phyloP scores from a whole-genome alignment of 1,140 invertebrate species.

The Drosophila orena region DNA sequence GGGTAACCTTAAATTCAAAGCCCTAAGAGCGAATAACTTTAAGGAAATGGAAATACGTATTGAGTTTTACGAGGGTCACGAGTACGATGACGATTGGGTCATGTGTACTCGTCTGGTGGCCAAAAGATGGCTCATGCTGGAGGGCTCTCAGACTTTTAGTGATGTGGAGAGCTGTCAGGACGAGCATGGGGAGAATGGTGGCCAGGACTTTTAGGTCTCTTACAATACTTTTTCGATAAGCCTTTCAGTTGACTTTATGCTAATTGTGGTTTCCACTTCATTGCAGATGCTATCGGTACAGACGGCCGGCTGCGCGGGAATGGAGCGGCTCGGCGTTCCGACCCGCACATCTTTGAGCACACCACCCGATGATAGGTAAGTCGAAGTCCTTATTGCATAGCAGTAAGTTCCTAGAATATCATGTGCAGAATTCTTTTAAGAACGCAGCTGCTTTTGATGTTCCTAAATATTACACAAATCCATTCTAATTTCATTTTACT shows the following conservation, averaged over 20 bases:
- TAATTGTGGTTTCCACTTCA: background rate
- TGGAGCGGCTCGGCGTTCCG: constrained; percentile 88
- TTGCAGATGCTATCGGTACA: constrained; percentile 89
- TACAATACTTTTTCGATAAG: background rate
- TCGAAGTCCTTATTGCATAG: background rate
- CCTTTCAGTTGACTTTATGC: background rate
- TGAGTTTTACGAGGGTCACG: constrained; percentile 8
- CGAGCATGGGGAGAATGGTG: background rate
- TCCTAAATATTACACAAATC: no score
- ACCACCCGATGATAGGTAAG: constrained; percentile 83
- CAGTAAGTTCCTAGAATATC: no score
- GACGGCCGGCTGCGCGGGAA: constrained; percentile 88
- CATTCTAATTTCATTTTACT: constrained; percentile 1
- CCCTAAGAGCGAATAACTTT: constrained; percentile 9
- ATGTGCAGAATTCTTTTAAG: no score
- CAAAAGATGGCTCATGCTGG: constrained; percentile 53
- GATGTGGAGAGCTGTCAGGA: constrained; percentile 63
- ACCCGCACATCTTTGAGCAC: constrained; percentile 84
- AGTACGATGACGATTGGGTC: background rate
- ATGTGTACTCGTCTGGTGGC: constrained; percentile 17
- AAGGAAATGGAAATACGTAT: constrained; percentile 47
- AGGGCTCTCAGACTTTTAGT: constrained; percentile 29
- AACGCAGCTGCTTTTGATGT: background rate
- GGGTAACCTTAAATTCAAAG: constrained; percentile 33
- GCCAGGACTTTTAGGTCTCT: constrained; percentile 2